phyloP scores from a whole-genome alignment of 2,797 vertebrate genomes.

The Euphonia xanthogaster region DNA sequence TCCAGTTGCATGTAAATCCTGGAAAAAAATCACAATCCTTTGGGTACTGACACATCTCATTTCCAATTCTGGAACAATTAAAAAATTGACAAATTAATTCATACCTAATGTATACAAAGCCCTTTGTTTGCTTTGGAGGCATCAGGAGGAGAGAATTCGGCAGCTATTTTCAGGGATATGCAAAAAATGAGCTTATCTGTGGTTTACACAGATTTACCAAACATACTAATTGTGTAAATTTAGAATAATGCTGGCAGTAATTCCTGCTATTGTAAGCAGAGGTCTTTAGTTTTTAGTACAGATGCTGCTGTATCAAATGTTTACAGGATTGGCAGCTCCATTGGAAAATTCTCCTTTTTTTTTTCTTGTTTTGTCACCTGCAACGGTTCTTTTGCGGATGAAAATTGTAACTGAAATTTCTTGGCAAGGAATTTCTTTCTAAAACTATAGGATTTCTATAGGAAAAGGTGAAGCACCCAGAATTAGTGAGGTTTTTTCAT shows the following conservation, averaged over 20 bases:
- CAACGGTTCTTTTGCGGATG: neutral
- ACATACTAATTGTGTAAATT: conserved; percentile 35
- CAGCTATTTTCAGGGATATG: neutral
- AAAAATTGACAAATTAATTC: conserved; percentile 48
- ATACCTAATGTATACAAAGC: neutral
- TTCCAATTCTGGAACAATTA: conserved; percentile 17
- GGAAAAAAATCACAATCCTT: conserved; percentile 59
- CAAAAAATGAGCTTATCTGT: conserved; percentile 34
- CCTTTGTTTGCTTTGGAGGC: conserved; percentile 17
- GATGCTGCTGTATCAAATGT: neutral
- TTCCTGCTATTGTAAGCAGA: neutral
- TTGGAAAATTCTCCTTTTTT: fast-evolving
- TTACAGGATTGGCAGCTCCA: neutral
- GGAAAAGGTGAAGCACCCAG: neutral
- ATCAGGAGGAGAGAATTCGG: neutral
- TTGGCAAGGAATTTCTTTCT: neutral
- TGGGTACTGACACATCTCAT: conserved; percentile 54
- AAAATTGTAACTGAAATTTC: neutral
- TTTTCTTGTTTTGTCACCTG: neutral
- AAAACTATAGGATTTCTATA: neutral
- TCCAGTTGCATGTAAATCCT: conserved; percentile 66
- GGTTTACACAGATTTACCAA: conserved; percentile 53
- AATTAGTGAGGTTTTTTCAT: fast-evolving
- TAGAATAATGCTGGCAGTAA: neutral
- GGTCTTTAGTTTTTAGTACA: neutral